Percentiles rank a stretch among this genome's conserved stretches.
phyloP scores from a whole-genome alignment of 1,140 invertebrate species.

The Macrobrachium rosenbergii region DNA sequence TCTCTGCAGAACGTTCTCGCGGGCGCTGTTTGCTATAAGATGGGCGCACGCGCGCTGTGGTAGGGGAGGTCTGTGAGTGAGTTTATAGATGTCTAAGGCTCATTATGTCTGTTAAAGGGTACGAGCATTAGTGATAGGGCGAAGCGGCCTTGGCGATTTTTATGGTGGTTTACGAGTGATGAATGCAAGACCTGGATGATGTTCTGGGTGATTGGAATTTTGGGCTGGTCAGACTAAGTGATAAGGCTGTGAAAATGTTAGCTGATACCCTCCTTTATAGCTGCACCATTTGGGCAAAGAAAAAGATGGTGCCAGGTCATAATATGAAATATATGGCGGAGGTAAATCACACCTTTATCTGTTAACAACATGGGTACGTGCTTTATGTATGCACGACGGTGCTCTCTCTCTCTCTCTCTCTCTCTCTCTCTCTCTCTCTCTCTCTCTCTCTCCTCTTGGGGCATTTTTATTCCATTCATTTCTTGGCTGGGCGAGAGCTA shows the following conservation, averaged over 20 bases:
- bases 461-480: neutral
- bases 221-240: constrained; percentile 5
- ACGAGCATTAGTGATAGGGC: constrained; percentile 44
- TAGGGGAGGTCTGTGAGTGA: constrained; percentile 1
- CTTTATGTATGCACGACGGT: too few species aligned
- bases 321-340: constrained; percentile 21
- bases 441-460: neutral
- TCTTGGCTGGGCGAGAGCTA: neutral
- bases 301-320: neutral
- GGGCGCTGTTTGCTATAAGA: too few species aligned
- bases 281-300: neutral
- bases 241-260: constrained; percentile 31
- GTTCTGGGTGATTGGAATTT: constrained; percentile 43
- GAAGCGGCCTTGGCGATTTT: constrained; percentile 36
- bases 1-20: too few species aligned
- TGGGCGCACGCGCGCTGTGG: neutral
- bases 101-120: constrained; percentile 30
- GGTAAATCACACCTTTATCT: constrained; percentile 19
- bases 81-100: neutral
- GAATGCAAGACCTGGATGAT: constrained; percentile 32
- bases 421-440: too few species aligned
- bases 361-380: neutral
- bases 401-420: too few species aligned
- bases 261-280: constrained; percentile 20
- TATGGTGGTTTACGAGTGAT: constrained; percentile 38